A percentile compares a stretch with the other conserved stretches of the same genome.
phyloP scores from a whole-genome alignment of 2,113 vertebrate genomes.

The Rhinoptilus africanus region DNA sequence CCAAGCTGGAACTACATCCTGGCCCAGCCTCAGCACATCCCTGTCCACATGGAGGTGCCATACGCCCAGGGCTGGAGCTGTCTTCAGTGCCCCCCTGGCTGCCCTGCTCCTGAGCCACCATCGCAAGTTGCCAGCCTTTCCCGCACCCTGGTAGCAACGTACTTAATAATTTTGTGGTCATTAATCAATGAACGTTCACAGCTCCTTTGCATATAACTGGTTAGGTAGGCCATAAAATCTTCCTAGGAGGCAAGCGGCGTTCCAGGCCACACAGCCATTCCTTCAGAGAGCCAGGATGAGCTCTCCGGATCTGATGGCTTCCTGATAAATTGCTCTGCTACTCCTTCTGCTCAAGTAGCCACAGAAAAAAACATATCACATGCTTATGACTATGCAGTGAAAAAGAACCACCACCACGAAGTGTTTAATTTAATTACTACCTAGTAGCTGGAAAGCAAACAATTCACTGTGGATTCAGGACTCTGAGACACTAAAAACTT shows the following conservation, averaged over 20 bases:
- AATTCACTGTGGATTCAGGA: neutral
- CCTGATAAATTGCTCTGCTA: fast-evolving
- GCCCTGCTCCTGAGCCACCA: neutral
- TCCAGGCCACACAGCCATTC: neutral
- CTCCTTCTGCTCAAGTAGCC: neutral
- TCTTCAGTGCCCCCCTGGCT: neutral
- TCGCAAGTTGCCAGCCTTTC: fast-evolving
- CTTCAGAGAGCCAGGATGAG: fast-evolving
- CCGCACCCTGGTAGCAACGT: neutral
- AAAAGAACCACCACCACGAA: neutral
- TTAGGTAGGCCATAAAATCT: neutral
- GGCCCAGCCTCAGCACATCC: neutral
- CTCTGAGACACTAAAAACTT: neutral
- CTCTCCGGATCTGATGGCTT: neutral
- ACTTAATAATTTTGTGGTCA: neutral
- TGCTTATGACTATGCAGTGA: neutral
- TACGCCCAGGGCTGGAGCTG: neutral
- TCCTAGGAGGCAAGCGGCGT: fast-evolving
- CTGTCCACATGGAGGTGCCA: neutral
- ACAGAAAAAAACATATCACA: neutral
- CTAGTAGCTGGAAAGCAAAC: neutral
- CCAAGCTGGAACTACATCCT: neutral
- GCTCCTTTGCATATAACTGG: neutral
- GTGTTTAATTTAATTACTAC: neutral
- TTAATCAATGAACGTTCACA: neutral